Base-by-base conservation (phyloP, 2,888 invertebrate species). In the Chouioia cunea region DNA sequence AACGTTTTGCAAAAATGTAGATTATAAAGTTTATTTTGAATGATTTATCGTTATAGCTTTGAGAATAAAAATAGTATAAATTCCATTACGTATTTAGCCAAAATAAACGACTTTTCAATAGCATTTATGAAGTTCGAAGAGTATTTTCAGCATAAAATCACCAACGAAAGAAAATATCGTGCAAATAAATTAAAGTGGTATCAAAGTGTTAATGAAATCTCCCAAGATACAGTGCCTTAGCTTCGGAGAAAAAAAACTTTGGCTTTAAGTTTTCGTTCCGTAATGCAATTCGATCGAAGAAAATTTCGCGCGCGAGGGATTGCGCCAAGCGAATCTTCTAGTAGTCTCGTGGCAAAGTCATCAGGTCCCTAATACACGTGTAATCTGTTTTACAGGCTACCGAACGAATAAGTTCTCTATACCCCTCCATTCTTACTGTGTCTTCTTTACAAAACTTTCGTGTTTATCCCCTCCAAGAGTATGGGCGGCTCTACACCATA, bases 321-420 rank as follows among this genome's bases (percentile, higher is more conserved):
- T 44, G 27, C 22, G 22, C 8, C n/a, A 15, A 58, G 44, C 52
- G 36, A 59, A 62, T 62, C 54, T 67, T 47, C 27, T 36, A 67
- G 67, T 36, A 54, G 46, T 63, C 58, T 53, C 69, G 44, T 16
- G 18, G 60, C 48, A 56, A 59, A 65, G 60, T 65, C 70, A 65
- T 70, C 65, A 59, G 53, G 60, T 36, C 48, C 59, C 56, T 65
- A 70, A 65, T 56, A 65, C 60, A 65, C 58, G 65, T 65, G 65
- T 65, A 60, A 70, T 70, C 53, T 54, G 54, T 65, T 70, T 65
- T 65, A 70, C 54, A 65, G 22, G 52, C 53, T 65, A 48, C 54
- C 59, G 64, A 69, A 63, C 47, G 58, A 70, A 70, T 59, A 70
- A 70, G 64, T 70, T 65, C 43, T 27, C 4, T 27, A 6, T 27